Percentiles rank a stretch among this genome's conserved stretches.
Conservation (phyloP, 2,113 vertebrate species). For the Onychorhynchus coronatus region DNA sequence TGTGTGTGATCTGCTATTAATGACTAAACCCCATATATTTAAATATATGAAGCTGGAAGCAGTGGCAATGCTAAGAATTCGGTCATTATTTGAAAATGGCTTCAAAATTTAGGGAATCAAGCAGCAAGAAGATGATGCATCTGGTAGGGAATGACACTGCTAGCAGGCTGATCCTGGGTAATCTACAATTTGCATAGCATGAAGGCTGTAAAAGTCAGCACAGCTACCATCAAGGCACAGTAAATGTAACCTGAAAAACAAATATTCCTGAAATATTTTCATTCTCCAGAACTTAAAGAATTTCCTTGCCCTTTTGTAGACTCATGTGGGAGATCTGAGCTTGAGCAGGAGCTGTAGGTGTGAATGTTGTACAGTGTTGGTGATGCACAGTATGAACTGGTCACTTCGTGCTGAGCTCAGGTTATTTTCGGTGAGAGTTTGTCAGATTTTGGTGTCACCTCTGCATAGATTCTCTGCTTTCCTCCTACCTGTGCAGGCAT, state of each 20-base stretch:
- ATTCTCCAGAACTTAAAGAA: neutral
- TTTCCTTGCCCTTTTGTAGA: neutral
- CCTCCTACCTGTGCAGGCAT: neutral
- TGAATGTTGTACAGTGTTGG: neutral
- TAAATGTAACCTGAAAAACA: neutral
- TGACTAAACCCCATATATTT: neutral
- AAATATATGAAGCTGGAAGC: neutral
- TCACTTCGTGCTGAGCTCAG: neutral
- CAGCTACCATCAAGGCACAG: neutral
- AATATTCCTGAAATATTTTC: neutral
- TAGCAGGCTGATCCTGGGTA: neutral
- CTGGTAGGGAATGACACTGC: neutral
- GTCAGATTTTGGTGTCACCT: neutral
- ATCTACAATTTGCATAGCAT: neutral
- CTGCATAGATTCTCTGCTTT: neutral
- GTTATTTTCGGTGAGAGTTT: neutral
- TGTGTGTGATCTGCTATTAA: neutral
- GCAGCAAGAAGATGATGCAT: neutral
- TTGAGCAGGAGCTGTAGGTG: neutral
- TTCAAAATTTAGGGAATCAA: neutral
- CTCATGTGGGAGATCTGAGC: neutral
- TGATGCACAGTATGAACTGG: neutral
- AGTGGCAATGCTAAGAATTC: neutral
- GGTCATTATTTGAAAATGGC: neutral
- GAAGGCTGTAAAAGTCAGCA: neutral